phyloP scores from a whole-genome alignment of 2,888 invertebrate species.

The Acanthosoma haemorrhoidale region DNA sequence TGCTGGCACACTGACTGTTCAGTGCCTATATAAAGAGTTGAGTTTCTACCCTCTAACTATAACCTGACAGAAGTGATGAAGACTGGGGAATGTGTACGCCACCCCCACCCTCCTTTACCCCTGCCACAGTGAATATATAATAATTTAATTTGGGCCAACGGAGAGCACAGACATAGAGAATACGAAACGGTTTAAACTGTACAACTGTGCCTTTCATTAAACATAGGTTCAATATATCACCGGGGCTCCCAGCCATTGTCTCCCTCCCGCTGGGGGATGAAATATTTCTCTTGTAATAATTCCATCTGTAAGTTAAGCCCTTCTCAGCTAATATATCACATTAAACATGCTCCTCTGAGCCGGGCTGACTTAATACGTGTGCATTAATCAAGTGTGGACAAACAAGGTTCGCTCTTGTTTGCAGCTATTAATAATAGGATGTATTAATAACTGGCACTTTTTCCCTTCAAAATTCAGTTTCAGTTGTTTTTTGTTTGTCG shows the following conservation, averaged over 20 bases:
- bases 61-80: too few species aligned
- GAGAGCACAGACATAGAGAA: neutral
- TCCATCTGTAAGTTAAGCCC: neutral
- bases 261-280: neutral
- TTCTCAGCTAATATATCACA: conserved; percentile 2
- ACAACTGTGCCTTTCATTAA: neutral
- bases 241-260: neutral
- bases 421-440: too few species aligned
- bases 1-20: too few species aligned
- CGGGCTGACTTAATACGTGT: neutral
- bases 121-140: neutral
- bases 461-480: too few species aligned
- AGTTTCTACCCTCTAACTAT: too few species aligned
- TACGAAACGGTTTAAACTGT: neutral
- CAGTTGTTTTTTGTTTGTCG: neutral
- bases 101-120: too few species aligned
- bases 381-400: neutral
- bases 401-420: neutral
- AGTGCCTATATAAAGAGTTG: too few species aligned
- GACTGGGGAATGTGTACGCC: too few species aligned
- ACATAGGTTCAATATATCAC: neutral
- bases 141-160: neutral
- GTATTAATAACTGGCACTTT: neutral
- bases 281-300: neutral
- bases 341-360: neutral